Evolutionary conservation across 2,888 invertebrate genomes (phyloP), one percentile per base, ranked within the genome.

Genomic region (Apamea sordens): DNA sequence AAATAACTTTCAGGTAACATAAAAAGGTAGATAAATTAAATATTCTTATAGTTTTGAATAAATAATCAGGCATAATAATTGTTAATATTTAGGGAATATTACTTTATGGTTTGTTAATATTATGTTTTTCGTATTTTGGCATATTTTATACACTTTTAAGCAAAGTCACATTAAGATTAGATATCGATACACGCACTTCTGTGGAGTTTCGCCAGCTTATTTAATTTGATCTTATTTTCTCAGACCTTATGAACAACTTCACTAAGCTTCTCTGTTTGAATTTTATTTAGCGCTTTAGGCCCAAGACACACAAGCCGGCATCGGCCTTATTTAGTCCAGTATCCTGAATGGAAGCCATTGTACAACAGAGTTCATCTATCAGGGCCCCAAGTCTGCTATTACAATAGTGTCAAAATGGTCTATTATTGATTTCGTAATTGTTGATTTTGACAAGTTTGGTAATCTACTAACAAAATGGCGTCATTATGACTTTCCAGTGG

Each of bases 11-110:
- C 90, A 91, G 89, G 88, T 92, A 92, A 92, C 90, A 79, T 86
- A 71, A 90, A 90, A 93, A 93, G 93, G 93, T 94, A 93, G 92
- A 92, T 91, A 69, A 72, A 80, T 73, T 53, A 56, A 75, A 73
- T 72, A 61, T 75, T 64, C n/a, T 28, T 59, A 69, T 41, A 7
- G 18, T 28, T 64, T 71, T 69, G 13, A 32, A 41, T 41, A 70
- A 74, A 67, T 2, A 32, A 61, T 41, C 24, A 41, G 44, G 44
- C 18, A 28, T 41, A 47, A 13, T 28, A 36, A n/a, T n/a, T 10
- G 24, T 50, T 65, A 24, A 53, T 76, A 75, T 65, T 73, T 69
- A 7, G 13, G 59, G 41, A 73, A 47, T 21, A 32, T 32, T 28
- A 56, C 53, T 77, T 53, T n/a, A 53, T 21, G 15, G 18, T 56